Base-by-base conservation (phyloP, 30 jellyfish, hydroid and myxozoan species). In the Clytia hemisphaerica region DNA sequence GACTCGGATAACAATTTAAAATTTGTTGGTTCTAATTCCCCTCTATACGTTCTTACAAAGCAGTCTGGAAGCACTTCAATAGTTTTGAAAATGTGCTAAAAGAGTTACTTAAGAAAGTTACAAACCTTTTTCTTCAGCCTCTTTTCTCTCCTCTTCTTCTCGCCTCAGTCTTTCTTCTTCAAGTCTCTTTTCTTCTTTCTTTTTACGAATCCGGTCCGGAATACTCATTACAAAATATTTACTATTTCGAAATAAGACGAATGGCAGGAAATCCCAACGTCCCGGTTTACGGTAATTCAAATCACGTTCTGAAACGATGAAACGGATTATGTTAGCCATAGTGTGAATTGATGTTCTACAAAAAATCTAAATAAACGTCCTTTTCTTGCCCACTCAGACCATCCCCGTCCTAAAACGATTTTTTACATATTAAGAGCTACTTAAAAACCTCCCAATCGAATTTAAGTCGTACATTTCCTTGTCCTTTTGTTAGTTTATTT, bases 201-300 rank as follows among this genome's bases (percentile, higher is more conserved):
- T 25, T 35, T 81, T 83, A 2, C 68, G 67, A 31, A 65, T 44
- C 19, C 48, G 63, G 12, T 69, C 73, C 6, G 98, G 98, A 9
- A 89, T 62, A 19, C 77, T 62, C 32, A 38, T 46, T 29, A 89
- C 61, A 21, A 74, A 60, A 35, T 84, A 55, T 2, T 54, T 71
- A 26, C 37, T 16, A 34, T 76, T 61, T 37, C 87, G 72, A 50
- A 72, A 89, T 18, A 81, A 53, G 45, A 76, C 54, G 42, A 89
- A 80, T 53, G 98, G 98, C 16, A 89, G 73, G 5, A 89, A 75
- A 55, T 69, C 86, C 35, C 61, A 24, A 45, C 67, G 61, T n/a
- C 37, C 59, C 4, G 98, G 98, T 42, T 59, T 69, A 48, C 82
- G 82, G 72, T 79, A 89, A 32, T 95, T 95, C 69, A 63, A 67